Conservation (phyloP, 2,797 vertebrate genomes). For the Lateolabrax maculatus region DNA sequence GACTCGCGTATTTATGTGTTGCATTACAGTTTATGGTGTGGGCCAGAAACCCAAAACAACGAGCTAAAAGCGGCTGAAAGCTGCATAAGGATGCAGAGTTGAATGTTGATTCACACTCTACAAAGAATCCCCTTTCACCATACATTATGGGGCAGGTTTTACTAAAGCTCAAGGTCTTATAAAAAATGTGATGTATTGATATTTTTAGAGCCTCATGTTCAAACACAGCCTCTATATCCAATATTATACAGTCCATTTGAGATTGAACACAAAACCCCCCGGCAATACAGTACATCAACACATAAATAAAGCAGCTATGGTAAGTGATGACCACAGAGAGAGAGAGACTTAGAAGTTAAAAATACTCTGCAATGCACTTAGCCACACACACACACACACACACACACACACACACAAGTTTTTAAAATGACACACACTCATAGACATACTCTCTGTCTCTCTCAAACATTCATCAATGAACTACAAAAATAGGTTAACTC, state of each 20-base stretch:
- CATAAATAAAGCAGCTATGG: conserved; percentile 26
- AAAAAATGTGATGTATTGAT: not conserved
- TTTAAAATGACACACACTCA: conserved; percentile 2
- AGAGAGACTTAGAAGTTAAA: conserved; percentile 18
- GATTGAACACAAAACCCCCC: conserved; percentile 11
- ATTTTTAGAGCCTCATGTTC: not conserved
- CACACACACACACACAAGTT: not conserved
- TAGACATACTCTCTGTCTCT: conserved; percentile 14
- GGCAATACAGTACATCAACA: not conserved
- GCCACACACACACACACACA: conserved; percentile 2
- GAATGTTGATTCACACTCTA: conserved; percentile 13
- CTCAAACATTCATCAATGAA: conserved; percentile 73
- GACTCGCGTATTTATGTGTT: too few relatives aligned
- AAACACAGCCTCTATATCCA: not conserved
- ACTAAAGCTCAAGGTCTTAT: conserved; percentile 3
- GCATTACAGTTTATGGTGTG: not conserved
- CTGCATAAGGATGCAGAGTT: not conserved
- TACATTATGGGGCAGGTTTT: not conserved
- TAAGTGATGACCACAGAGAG: conserved; percentile 17
- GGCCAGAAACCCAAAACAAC: not conserved
- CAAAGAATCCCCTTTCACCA: not conserved
- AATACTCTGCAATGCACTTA: conserved; percentile 21
- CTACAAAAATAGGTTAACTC: conserved; percentile 69
- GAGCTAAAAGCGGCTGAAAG: not conserved
- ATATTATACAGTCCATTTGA: conserved; percentile 16